Base-by-base conservation (phyloP, 2,797 vertebrate genomes). In the Loriculus beryllinus region DNA sequence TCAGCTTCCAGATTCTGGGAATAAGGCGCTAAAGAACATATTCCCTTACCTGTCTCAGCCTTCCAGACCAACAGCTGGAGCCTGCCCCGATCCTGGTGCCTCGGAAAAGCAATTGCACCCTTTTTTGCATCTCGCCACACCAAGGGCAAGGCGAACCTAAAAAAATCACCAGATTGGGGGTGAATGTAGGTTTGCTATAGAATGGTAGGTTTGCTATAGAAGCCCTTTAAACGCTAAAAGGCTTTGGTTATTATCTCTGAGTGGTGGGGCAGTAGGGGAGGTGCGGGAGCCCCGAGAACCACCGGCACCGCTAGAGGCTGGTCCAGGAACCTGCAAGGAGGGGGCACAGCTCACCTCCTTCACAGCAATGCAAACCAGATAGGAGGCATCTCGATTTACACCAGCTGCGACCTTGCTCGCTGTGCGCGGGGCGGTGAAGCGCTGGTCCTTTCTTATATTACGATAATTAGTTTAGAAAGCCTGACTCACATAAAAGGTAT, bases 401-500 rank as follows among this genome's bases (percentile, higher is more conserved):
- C 43, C 84, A 87, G 88, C 92, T 82, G 88, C 49, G 12, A 64
- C 26, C 63, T 81, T 9, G 72, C 79, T 74, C 17, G 35, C 60
- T 25, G 42, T 74, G 71, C 59, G 42, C 92, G 68, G 54, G 70
- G 47, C 72, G 40, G 92, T 31, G 75, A 77, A 92, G 93, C 6
- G 47, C 95, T 47, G 88, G 63, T 91, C 85, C 95, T 93, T 92
- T 92, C 85, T 86, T 94, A 21, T 3, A 74, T 96, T 96, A 91
- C 51, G 52, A 40, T 94, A 92, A 95, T 95, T 84, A 60, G 92
- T 97, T 97, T 67, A 78, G 95, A 96, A 97, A 95, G 90, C 82
- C 85, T 87, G 95, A 92, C 86, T 94, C 92, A 85, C 76, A 49
- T 91, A 64, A 93, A 89, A 95, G 91, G 52, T 60, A 86, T 93